These are phyloP conservation scores for Stomorhina lunata DNA, from an alignment of 2,888 invertebrate genomes.

Conservation along the genomic window DNA sequence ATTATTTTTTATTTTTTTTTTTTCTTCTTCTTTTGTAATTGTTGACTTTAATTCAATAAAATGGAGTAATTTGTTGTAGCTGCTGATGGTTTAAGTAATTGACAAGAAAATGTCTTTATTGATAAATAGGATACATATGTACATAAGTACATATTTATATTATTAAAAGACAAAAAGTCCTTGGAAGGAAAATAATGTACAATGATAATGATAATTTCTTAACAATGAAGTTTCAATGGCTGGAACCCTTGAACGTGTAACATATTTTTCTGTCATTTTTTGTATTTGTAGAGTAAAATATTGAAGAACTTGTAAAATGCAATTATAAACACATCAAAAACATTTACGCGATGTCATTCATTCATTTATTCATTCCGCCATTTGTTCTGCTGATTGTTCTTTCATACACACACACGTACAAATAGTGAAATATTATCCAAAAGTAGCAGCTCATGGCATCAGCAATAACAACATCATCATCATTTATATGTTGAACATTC, in stretches of 20 bases:
- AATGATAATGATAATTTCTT: slow-evolving; percentile 20
- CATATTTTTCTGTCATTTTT: slow-evolving; percentile 57
- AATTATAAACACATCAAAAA: slow-evolving; percentile 65
- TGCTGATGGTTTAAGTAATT: slow-evolving; percentile 24
- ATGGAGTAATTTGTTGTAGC: background rate
- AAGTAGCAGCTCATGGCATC: background rate
- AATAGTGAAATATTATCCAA: background rate
- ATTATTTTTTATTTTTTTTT: background rate
- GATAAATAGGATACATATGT: slow-evolving; percentile 25
- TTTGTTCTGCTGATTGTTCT: slow-evolving; percentile 8
- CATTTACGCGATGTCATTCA: slow-evolving; percentile 58
- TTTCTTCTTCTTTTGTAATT: background rate
- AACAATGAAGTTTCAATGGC: slow-evolving; percentile 27
- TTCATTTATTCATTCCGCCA: slow-evolving; percentile 13
- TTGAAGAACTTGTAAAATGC: slow-evolving; percentile 62
- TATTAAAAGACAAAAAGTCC: slow-evolving; percentile 1
- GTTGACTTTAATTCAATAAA: slow-evolving; percentile 25
- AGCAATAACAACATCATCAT: slow-evolving; percentile 19
- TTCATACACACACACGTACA: background rate
- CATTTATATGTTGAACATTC: slow-evolving; percentile 18
- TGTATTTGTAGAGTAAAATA: slow-evolving; percentile 52
- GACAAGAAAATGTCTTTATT: slow-evolving; percentile 44
- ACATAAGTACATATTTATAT: too few relatives aligned
- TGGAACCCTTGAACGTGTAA: slow-evolving; percentile 58
- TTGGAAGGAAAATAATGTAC: slow-evolving; percentile 7